Conservation (phyloP, 2,113 vertebrate genomes). For the Camelus bactrianus region DNA sequence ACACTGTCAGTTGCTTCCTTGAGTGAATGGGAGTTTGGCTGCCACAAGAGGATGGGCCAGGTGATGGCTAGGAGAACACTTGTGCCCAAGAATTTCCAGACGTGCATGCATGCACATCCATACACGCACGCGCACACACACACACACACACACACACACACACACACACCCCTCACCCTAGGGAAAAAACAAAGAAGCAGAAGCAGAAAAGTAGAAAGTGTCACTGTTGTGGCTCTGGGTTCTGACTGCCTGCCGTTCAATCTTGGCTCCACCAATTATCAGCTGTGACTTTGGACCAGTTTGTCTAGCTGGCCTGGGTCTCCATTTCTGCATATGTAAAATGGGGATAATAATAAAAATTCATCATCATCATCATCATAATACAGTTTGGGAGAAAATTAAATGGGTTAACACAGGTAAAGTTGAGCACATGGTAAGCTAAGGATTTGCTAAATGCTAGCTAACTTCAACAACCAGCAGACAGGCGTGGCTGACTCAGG, state of each 20-base stretch:
- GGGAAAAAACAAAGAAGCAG: background rate
- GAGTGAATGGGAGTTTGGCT: background rate
- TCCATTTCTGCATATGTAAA: background rate
- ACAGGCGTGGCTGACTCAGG: background rate
- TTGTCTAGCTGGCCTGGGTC: background rate
- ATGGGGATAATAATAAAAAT: background rate
- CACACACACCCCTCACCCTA: too few species aligned
- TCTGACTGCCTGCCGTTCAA: background rate
- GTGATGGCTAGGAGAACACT: background rate
- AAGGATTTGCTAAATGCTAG: fast-evolving
- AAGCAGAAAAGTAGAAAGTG: fast-evolving
- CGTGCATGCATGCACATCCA: too few species aligned
- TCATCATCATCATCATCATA: too few species aligned
- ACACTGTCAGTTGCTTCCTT: too few species aligned
- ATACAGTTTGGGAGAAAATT: background rate
- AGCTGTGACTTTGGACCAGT: background rate
- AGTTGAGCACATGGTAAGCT: too few species aligned
- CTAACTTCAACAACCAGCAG: too few species aligned
- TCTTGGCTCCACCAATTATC: too few species aligned
- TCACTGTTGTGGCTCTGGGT: fast-evolving
- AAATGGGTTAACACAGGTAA: too few species aligned
- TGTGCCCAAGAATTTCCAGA: background rate
- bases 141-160: background rate
- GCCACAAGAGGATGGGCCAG: background rate
- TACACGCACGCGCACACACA: background rate